phyloP scores from a whole-genome alignment of 2,113 vertebrate genomes.

The Eptatretus burgeri region DNA sequence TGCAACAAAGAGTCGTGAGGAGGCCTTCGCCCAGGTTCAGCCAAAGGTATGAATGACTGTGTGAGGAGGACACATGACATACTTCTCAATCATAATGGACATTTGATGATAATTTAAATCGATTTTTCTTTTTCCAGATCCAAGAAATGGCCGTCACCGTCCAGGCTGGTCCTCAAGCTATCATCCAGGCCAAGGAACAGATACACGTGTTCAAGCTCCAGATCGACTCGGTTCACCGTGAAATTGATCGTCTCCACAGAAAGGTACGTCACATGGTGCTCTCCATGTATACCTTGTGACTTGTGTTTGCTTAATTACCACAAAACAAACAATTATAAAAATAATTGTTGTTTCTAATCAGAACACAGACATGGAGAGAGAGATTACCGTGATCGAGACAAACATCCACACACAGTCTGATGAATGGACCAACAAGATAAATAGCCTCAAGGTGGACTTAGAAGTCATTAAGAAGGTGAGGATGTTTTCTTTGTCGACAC shows the following conservation, averaged over 20 bases:
- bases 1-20: slow-evolving; percentile 17
- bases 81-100: no score
- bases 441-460: slow-evolving; percentile 16
- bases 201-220: slow-evolving; percentile 16
- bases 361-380: slow-evolving; percentile 15
- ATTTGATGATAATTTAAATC: no score
- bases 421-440: slow-evolving; percentile 15
- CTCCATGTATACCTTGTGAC: no score
- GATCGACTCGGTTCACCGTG: slow-evolving; percentile 17
- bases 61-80: no score
- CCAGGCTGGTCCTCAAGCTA: slow-evolving; percentile 14
- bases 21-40: slow-evolving; percentile 16
- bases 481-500: background rate
- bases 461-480: slow-evolving; percentile 18
- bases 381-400: slow-evolving; percentile 13
- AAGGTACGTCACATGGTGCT: background rate
- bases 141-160: slow-evolving; percentile 13
- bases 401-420: slow-evolving; percentile 15
- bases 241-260: slow-evolving; percentile 17
- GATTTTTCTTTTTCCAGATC: slow-evolving; percentile 11
- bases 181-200: slow-evolving; percentile 16
- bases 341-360: slow-evolving; percentile 8
- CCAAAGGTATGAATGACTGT: slow-evolving; percentile 13
- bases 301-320: no score
- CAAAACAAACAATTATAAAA: no score